Conservation (phyloP, 2,797 vertebrate species). For the Taenioides sp. region DNA sequence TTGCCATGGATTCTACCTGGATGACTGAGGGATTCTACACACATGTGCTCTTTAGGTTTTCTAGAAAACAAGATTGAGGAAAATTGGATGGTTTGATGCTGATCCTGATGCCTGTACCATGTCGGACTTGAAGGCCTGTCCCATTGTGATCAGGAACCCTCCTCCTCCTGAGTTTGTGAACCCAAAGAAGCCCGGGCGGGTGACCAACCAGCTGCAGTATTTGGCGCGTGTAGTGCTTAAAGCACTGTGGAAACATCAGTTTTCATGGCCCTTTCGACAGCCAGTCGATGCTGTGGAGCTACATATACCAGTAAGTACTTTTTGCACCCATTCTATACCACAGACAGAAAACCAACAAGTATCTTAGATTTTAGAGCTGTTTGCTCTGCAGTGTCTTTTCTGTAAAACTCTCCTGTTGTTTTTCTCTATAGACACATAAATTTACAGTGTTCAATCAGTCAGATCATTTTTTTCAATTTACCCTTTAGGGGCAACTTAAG, state of each 20-base stretch:
- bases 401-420: neutral
- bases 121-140: constrained; percentile 72
- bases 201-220: constrained; percentile 91
- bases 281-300: constrained; percentile 90
- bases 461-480: no score
- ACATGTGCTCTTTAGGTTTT: constrained; percentile 10
- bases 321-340: neutral
- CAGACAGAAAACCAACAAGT: neutral
- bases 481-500: no score
- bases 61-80: constrained; percentile 55
- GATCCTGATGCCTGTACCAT: constrained; percentile 63
- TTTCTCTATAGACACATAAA: constrained; percentile 1
- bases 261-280: constrained; percentile 92
- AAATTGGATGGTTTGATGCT: constrained; percentile 30
- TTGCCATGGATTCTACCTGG: no score
- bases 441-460: neutral
- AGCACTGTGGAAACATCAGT: constrained; percentile 86
- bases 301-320: constrained; percentile 86
- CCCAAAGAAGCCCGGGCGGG: constrained; percentile 74
- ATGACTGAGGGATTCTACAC: no score
- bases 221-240: constrained; percentile 86
- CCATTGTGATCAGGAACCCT: constrained; percentile 80
- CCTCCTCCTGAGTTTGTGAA: constrained; percentile 86
- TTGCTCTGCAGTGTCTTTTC: no score
- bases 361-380: neutral